phyloP scores from a whole-genome alignment of 2,888 invertebrate species.

The Lathronympha strigana region DNA sequence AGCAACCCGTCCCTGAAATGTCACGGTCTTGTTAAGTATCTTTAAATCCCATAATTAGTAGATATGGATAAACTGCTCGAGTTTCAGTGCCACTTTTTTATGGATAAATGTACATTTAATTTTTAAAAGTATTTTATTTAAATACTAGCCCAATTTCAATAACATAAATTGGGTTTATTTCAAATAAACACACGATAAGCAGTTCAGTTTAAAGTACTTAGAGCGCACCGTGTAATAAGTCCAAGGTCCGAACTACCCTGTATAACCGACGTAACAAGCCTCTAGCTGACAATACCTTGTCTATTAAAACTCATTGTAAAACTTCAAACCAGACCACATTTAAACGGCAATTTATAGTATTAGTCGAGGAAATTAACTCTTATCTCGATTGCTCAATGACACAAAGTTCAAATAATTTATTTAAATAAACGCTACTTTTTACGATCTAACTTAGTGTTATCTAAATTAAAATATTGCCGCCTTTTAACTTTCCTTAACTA shows the following conservation, averaged over 20 bases:
- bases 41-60: no score
- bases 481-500: background rate
- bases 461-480: background rate
- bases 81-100: no score
- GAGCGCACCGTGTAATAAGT: background rate
- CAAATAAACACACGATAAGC: background rate
- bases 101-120: no score
- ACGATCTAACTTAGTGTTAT: background rate
- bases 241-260: background rate
- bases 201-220: background rate
- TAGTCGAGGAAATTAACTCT: conserved; percentile 25
- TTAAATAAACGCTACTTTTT: conserved; percentile 16
- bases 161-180: no score
- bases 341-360: conserved; percentile 20
- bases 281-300: conserved; percentile 24
- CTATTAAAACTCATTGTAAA: conserved; percentile 25
- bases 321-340: conserved; percentile 24
- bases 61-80: no score
- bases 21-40: no score
- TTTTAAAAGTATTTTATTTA: no score
- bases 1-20: no score
- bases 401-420: background rate
- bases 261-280: background rate
- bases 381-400: conserved; percentile 16
- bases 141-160: no score